Percentiles rank a stretch among this genome's conserved stretches.
Evolutionary conservation across 2,113 vertebrate genomes (phyloP).

Genomic region (Ailurus styani): DNA sequence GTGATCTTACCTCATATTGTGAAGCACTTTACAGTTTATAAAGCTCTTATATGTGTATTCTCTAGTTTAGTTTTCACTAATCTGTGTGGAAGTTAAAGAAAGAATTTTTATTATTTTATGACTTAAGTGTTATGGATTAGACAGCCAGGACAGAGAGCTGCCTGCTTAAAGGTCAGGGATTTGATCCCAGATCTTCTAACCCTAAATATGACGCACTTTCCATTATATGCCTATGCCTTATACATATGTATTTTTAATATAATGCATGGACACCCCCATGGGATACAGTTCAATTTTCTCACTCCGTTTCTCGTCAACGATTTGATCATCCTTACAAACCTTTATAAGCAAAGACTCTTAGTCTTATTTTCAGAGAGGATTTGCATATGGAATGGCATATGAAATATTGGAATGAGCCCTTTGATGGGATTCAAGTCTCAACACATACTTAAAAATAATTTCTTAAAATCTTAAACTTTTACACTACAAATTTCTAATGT

Average conservation of each 20-base stretch:
- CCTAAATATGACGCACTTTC: not conserved
- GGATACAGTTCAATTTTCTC: not conserved
- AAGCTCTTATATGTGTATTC: not conserved
- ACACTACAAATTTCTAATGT: not conserved
- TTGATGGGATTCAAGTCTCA: not conserved
- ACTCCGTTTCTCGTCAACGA: not conserved
- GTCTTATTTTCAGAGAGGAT: not conserved
- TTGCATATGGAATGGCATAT: not conserved
- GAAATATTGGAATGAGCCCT: not conserved
- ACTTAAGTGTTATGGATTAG: slow-evolving; percentile 6
- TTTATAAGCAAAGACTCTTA: not conserved
- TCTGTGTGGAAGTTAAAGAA: not conserved
- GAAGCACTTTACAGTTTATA: not conserved
- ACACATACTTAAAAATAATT: not conserved
- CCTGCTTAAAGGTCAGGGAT: not conserved
- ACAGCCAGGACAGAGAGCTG: not conserved
- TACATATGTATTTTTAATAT: not conserved
- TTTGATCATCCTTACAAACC: not conserved
- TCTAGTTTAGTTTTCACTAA: not conserved
- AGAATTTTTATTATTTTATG: slow-evolving; percentile 18
- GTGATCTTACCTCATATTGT: not conserved
- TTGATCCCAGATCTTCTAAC: not conserved
- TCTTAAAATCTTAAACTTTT: not conserved
- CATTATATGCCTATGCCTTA: not conserved
- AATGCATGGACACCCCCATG: not conserved